Percentiles rank a stretch among this genome's conserved stretches.
Evolutionary conservation across 30 jellyfish, hydroid and myxozoan species (phyloP).

Genomic region (Aurelia sp.): DNA sequence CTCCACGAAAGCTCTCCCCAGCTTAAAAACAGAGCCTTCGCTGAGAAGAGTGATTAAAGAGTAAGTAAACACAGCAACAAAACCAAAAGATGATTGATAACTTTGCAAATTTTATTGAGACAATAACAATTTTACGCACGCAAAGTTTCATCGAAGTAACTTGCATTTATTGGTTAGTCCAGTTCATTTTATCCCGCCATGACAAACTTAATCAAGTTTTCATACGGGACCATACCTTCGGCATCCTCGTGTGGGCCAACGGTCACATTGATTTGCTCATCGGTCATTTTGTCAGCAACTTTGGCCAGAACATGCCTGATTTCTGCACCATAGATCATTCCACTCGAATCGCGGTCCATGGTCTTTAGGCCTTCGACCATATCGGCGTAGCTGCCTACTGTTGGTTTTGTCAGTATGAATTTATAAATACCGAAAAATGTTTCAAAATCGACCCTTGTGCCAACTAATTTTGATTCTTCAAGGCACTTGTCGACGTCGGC

Average conservation of each 20-base stretch:
- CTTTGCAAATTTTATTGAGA: too few relatives aligned
- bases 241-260: constrained; percentile 79
- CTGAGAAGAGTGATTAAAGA: too few relatives aligned
- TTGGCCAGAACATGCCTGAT: constrained; percentile 78
- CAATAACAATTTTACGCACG: too few relatives aligned
- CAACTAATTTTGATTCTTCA: constrained; percentile 76
- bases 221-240: constrained; percentile 76
- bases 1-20: too few relatives aligned
- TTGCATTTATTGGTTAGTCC: background rate
- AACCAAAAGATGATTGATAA: too few relatives aligned
- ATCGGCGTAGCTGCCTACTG: constrained; percentile 89
- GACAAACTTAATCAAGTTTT: constrained; percentile 65
- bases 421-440: constrained; percentile 75
- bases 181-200: constrained; percentile 63
- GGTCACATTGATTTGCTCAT: constrained; percentile 76
- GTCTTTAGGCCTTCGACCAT: constrained; percentile 93
- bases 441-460: constrained; percentile 83
- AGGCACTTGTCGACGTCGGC: constrained; percentile 70
- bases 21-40: too few relatives aligned
- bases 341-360: constrained; percentile 86
- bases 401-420: constrained; percentile 57
- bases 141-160: too few relatives aligned
- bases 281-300: constrained; percentile 91
- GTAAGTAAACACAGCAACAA: too few relatives aligned
- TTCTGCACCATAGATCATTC: constrained; percentile 81